Percentiles rank a stretch among this genome's conserved stretches.
Evolutionary conservation across 2,113 vertebrate genomes (phyloP).

Genomic region (Myocastor coypus): DNA sequence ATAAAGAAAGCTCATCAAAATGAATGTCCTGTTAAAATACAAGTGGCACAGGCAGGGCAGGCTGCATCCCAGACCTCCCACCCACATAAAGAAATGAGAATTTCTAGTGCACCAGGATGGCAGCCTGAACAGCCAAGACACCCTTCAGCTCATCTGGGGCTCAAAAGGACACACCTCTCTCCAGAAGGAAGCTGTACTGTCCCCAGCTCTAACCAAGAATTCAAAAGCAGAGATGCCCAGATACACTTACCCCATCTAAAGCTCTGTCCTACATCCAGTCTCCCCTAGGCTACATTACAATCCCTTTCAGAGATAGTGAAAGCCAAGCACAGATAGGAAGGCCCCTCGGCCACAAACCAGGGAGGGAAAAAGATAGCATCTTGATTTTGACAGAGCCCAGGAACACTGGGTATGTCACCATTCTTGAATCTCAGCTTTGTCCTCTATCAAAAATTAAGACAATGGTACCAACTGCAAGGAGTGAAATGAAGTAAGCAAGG

Average conservation of each 20-base stretch:
- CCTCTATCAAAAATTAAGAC: background rate
- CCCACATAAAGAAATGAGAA: background rate
- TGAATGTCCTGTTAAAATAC: constrained; percentile 67
- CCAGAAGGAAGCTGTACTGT: background rate
- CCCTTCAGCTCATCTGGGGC: background rate
- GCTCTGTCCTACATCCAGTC: background rate
- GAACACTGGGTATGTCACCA: background rate
- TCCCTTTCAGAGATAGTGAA: background rate
- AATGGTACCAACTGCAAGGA: background rate
- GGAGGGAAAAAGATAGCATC: background rate
- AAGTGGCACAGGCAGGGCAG: background rate
- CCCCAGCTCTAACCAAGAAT: background rate
- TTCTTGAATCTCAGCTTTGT: constrained; percentile 20
- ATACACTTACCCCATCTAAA: background rate
- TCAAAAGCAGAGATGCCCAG: constrained; percentile 40
- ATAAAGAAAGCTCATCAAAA: constrained; percentile 57
- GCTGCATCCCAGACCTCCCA: background rate
- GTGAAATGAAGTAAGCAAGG: background rate
- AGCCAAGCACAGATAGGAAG: background rate
- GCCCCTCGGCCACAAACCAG: background rate
- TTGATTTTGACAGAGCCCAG: background rate
- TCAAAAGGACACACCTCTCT: background rate
- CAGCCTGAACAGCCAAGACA: constrained; percentile 37
- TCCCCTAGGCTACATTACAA: background rate
- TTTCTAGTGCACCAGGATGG: constrained; percentile 44